Evolutionary conservation across 2,797 vertebrate genomes (phyloP).

Genomic region (Astyanax mexicanus): DNA sequence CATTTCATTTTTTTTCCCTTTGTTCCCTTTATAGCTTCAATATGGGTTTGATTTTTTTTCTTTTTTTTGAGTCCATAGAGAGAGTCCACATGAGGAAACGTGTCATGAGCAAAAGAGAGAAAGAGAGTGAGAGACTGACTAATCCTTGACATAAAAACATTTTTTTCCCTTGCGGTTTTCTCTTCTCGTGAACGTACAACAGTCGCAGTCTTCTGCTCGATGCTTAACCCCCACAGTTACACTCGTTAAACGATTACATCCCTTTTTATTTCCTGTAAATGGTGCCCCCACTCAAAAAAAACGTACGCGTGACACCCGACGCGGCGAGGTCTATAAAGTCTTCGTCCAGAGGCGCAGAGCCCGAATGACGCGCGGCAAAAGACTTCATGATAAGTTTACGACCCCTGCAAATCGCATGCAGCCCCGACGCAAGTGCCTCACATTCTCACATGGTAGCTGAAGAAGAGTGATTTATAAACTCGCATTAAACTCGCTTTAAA

Average conservation of each 20-base stretch:
- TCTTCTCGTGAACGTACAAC: constrained; percentile 25
- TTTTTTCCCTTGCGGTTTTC: constrained; percentile 36
- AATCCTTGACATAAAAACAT: constrained; percentile 39
- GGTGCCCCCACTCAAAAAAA: constrained; percentile 36
- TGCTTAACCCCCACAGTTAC: constrained; percentile 55
- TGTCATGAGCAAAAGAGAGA: constrained; percentile 35
- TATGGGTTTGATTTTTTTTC: constrained; percentile 42
- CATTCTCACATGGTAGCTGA: constrained; percentile 37
- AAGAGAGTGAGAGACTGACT: constrained; percentile 33
- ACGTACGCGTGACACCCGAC: constrained; percentile 35
- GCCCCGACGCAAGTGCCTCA: constrained; percentile 19
- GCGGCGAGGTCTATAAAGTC: constrained; percentile 33
- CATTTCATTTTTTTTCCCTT: constrained; percentile 66
- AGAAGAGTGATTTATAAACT: constrained; percentile 48
- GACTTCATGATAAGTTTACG: constrained; percentile 50
- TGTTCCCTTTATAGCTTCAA: constrained; percentile 58
- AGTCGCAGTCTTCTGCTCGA: constrained; percentile 36
- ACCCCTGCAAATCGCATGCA: constrained; percentile 38
- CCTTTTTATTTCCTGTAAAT: constrained; percentile 39
- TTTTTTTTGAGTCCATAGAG: constrained; percentile 6
- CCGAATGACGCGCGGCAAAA: constrained; percentile 13
- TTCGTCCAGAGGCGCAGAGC: constrained; percentile 28
- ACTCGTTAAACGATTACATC: constrained; percentile 35
- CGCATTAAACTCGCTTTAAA: constrained; percentile 43
- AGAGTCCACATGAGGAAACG: constrained; percentile 38